Conservation (phyloP, 2,888 invertebrate species). For the Quadroppia sp. region DNA sequence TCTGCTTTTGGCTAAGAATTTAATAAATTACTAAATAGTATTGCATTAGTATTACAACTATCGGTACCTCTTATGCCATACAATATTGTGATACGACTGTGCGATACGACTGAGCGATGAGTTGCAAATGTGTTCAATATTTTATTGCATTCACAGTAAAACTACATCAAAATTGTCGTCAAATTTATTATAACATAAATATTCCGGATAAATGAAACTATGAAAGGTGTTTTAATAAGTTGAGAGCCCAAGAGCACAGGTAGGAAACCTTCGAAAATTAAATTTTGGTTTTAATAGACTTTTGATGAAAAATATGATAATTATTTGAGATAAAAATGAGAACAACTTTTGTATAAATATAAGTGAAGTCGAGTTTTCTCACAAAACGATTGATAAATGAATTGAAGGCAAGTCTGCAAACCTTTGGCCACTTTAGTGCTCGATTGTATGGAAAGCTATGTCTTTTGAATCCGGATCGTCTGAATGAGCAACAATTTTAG, state of each 20-base stretch:
- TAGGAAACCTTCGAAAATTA: no score
- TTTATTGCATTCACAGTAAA: background rate
- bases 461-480: background rate
- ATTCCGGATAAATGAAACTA: no score
- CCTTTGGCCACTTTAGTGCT: conserved; percentile 10
- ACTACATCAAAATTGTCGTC: background rate
- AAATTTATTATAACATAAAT: no score
- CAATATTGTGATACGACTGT: background rate
- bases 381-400: background rate
- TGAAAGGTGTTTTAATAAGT: no score
- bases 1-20: background rate
- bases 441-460: background rate
- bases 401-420: background rate
- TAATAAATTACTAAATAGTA: conserved; percentile 1
- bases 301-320: no score
- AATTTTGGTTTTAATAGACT: no score
- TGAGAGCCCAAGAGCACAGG: no score
- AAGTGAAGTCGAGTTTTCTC: background rate
- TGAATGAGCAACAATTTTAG: conserved; percentile 29
- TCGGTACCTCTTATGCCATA: background rate
- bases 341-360: no score
- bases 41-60: conserved; percentile 7
- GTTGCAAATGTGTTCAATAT: background rate
- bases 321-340: no score
- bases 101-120: background rate